phyloP scores from a whole-genome alignment of 2,113 vertebrate genomes.

The Cyanoderma ruficeps region DNA sequence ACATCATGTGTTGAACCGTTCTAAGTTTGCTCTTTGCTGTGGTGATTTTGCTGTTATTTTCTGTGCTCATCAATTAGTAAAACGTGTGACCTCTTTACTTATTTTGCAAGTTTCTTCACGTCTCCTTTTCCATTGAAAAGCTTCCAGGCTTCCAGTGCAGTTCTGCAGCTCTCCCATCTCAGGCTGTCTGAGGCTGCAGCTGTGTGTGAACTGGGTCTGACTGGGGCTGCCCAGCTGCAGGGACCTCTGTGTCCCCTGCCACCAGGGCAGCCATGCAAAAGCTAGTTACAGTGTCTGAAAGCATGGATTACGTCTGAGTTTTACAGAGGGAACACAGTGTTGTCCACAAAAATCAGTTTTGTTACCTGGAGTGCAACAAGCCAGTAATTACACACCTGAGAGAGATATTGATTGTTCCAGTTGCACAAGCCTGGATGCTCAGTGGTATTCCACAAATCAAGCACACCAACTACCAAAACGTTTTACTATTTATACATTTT shows the following conservation, averaged over 20 bases:
- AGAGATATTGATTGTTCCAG: background rate
- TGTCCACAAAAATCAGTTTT: background rate
- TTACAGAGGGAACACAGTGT: background rate
- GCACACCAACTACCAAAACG: background rate
- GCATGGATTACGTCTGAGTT: accelerated
- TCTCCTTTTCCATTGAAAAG: background rate
- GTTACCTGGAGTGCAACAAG: background rate
- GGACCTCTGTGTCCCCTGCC: background rate
- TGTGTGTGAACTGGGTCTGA: background rate
- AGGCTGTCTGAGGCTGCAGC: background rate
- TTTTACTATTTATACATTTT: background rate
- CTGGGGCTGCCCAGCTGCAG: background rate
- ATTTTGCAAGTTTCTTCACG: background rate
- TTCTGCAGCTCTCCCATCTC: background rate
- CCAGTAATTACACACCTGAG: background rate
- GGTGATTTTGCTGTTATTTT: background rate
- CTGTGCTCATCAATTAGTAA: background rate
- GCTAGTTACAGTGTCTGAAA: background rate
- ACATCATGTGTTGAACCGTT: background rate
- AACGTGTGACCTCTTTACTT: accelerated
- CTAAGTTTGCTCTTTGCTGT: background rate
- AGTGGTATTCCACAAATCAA: background rate
- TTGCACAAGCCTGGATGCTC: background rate
- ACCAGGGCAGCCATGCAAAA: background rate
- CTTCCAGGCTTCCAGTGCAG: background rate